Evolutionary conservation across 2,797 vertebrate genomes (phyloP).

Genomic region (Danio jaintianensis): DNA sequence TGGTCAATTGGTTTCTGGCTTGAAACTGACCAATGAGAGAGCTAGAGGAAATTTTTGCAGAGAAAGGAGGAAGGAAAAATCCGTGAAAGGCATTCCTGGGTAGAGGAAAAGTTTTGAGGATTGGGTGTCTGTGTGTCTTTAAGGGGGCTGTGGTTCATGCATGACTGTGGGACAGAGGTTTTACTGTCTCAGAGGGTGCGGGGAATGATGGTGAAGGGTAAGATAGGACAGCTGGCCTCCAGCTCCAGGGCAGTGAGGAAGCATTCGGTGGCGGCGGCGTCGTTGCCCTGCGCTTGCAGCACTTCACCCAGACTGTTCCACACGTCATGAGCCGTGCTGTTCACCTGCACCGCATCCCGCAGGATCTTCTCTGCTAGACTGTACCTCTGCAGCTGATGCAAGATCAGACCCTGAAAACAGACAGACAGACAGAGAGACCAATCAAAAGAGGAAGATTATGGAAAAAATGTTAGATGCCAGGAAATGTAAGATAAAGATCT

Average conservation of each 20-base stretch:
- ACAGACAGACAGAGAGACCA: background rate
- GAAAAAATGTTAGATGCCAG: background rate
- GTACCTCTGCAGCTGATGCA: conserved; percentile 93
- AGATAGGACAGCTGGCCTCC: conserved; percentile 94
- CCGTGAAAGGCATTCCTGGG: conserved; percentile 2
- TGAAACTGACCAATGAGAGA: conserved; percentile 12
- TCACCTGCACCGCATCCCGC: conserved; percentile 95
- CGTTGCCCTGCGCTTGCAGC: conserved; percentile 94
- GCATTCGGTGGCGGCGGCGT: conserved; percentile 92
- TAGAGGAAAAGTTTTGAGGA: conserved; percentile 42
- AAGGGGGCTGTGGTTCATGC: conserved; percentile 34
- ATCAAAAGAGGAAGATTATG: background rate
- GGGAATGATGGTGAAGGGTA: conserved; percentile 97
- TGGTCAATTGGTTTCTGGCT: background rate
- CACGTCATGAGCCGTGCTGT: conserved; percentile 94
- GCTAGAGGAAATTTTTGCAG: background rate
- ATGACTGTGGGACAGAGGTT: conserved; percentile 8
- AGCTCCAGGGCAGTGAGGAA: conserved; percentile 96
- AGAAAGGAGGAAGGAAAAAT: conserved; percentile 4
- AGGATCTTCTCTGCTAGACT: conserved; percentile 96
- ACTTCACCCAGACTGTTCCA: conserved; percentile 98
- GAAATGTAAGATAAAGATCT: background rate
- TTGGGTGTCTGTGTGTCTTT: conserved; percentile 16
- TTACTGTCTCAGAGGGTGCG: conserved; percentile 83
- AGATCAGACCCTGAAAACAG: conserved; percentile 87